Base-by-base conservation (phyloP, 2,113 vertebrate species). In the Crotophaga sulcirostris region DNA sequence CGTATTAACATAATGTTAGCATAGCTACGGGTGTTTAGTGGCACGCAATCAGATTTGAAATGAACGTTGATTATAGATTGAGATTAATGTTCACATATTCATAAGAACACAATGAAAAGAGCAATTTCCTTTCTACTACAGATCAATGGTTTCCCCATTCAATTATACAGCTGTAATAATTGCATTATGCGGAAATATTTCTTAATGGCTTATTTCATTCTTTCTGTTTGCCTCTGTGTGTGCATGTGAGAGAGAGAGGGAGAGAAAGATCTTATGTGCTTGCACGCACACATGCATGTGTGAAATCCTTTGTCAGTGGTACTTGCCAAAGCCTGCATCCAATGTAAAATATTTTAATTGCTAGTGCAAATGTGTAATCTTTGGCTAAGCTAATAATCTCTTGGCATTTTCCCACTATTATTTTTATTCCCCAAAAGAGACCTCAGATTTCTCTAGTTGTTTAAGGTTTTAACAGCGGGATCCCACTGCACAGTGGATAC, bases 61-160 rank as follows among this genome's bases (percentile, higher is more conserved):
- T 98, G 98, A 98, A 98, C 97, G 98, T 98, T 98, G 97, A 98
- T 98, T 99, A 98, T 98, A 98, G 98, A 98, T 98, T 98, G 98
- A 99, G 98, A 99, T 98, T 98, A 99, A 99, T 99, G 98, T 98
- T 98, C 97, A 97, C 98, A 98, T 98, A 98, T 98, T 98, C 98
- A 98, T 98, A 98, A 98, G 97, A 98, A 98, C 98, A 99, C 98
- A 99, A 99, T 99, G 99, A 99, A 99, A 98, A 99, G 98, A 99
- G 98, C 98, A 98, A 99, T 99, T 99, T 98, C 98, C 98, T 99
- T 98, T 98, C 98, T 99, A 99, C 98, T 99, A 98, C 99, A 99
- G 99, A 99, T 99, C 99, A 99, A 99, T 99, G 99, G 98, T 99
- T 99, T 99, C 98, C 98, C 98, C 98, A 98, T 99, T 99, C 99